Percentiles rank a stretch among this genome's conserved stretches.
Evolutionary conservation across 2,888 invertebrate genomes (phyloP).

Genomic region (Ernsta delagoae): DNA sequence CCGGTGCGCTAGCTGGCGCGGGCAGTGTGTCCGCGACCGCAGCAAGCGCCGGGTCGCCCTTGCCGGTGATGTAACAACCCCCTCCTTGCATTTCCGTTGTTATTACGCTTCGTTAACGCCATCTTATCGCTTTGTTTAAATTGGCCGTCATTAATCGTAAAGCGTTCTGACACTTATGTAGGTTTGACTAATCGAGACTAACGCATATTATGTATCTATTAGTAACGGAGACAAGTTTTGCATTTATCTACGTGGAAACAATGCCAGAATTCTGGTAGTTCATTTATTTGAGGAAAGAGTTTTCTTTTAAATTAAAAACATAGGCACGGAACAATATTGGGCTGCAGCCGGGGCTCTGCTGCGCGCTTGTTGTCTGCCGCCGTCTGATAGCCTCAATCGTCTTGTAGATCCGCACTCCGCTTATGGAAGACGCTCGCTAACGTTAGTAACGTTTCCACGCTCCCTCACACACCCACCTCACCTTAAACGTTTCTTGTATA

Average conservation of each 20-base stretch:
- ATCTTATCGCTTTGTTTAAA: conserved; percentile 28
- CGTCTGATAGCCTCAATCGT: conserved; percentile 65
- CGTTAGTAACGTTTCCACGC: conserved; percentile 66
- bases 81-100: conserved; percentile 42
- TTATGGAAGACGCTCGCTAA: conserved; percentile 64
- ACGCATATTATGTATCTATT: not conserved
- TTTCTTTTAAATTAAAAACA: conserved; percentile 45
- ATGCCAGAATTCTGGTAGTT: conserved; percentile 2
- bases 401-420: conserved; percentile 66
- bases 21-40: conserved; percentile 73
- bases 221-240: not conserved
- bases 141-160: conserved; percentile 7
- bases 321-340: conserved; percentile 67
- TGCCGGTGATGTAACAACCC: conserved; percentile 47
- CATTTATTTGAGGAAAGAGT: conserved; percentile 13
- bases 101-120: conserved; percentile 18
- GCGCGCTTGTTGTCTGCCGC: conserved; percentile 74
- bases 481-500: conserved; percentile 56
- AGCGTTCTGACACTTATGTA: not conserved
- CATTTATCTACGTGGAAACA: not conserved
- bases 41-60: conserved; percentile 64
- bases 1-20: conserved; percentile 49
- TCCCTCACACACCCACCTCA: conserved; percentile 66
- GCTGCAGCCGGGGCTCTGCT: conserved; percentile 65
- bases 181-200: not conserved